Base-by-base conservation (phyloP, 1,140 invertebrate genomes). In the Penaeus indicus region DNA sequence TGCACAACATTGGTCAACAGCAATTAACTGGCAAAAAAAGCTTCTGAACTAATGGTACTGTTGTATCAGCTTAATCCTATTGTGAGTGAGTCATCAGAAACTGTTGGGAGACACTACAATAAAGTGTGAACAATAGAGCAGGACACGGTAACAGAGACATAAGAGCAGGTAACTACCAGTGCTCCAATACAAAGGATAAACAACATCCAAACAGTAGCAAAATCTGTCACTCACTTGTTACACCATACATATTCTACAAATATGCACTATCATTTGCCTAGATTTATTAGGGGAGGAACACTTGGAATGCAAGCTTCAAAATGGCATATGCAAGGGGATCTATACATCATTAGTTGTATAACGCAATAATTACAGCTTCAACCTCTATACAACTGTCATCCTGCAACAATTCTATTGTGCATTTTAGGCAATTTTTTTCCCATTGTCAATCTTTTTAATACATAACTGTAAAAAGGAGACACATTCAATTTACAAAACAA, bases 31-130 rank as follows among this genome's bases (percentile, higher is more conserved):
- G 81, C 86, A 88, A 88, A 88, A 54, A 88, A 88, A 81, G 80
- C 84, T 85, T 88, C 86, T 77, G 81, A 88, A 88, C 86, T 88
- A 88, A 88, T 88, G 86, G 86, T 88, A 88, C 80, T 88, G 86
- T 84, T 88, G 79, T 64, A 82, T 64, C n/a, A 78, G 81, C 86
- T 88, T 88, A 88, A 88, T 77, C 63, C 86, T 88, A 88, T 78
- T 88, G 78, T 86, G 86, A 87, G 85, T 87, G 85, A 88, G 85
- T 88, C 63, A 77, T 84, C 69, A 83, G 80, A 87, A 81, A 84
- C 42, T 83, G 86, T 88, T 88, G 86, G 86, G 86, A 88, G 86
- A 83, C 86, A 69, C 81, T 88, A 88, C 81, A 67, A 78, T 85
- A 61, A 54, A 78, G 69, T 62, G 84, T 54, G 84, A 78, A 85